phyloP scores from a whole-genome alignment of 1,140 invertebrate species.

The Ectropis grisescens region DNA sequence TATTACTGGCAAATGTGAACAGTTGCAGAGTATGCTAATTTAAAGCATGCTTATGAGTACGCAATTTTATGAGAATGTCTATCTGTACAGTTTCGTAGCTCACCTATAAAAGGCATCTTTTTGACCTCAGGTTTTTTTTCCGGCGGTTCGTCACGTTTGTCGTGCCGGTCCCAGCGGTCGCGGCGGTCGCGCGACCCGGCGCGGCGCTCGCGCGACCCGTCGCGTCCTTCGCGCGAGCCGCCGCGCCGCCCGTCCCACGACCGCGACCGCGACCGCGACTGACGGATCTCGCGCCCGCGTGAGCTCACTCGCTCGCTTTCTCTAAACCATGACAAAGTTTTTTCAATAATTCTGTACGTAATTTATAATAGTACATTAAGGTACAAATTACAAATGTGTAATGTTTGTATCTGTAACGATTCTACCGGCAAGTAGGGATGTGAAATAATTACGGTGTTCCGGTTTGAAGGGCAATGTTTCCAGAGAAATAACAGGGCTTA shows the following conservation, averaged over 20 bases:
- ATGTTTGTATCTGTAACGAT: too few relatives aligned
- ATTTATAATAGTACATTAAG: too few relatives aligned
- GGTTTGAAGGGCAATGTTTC: too few relatives aligned
- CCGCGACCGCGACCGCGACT: not conserved
- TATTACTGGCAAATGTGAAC: too few relatives aligned
- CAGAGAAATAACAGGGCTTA: too few relatives aligned
- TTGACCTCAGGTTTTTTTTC: constrained; percentile 46
- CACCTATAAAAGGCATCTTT: constrained; percentile 67
- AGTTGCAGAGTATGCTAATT: too few relatives aligned
- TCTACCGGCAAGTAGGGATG: too few relatives aligned
- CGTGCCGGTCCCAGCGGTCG: constrained; percentile 9
- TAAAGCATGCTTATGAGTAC: too few relatives aligned
- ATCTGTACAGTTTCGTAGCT: too few relatives aligned
- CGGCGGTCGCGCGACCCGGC: constrained; percentile 1
- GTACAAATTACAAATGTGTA: too few relatives aligned
- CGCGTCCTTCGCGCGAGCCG: constrained; percentile 17
- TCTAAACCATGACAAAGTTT: not conserved
- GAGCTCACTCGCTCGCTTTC: constrained; percentile 9
- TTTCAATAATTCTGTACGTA: not conserved
- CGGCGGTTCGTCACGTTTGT: not conserved
- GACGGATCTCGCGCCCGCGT: not conserved
- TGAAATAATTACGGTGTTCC: too few relatives aligned
- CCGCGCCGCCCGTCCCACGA: constrained; percentile 26
- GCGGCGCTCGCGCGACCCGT: constrained; percentile 11
- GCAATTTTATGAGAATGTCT: too few relatives aligned